Evolutionary conservation across 2,113 vertebrate genomes (phyloP), one percentile per base, ranked within the genome.

Genomic region (Nothoprocta pentlandii): DNA sequence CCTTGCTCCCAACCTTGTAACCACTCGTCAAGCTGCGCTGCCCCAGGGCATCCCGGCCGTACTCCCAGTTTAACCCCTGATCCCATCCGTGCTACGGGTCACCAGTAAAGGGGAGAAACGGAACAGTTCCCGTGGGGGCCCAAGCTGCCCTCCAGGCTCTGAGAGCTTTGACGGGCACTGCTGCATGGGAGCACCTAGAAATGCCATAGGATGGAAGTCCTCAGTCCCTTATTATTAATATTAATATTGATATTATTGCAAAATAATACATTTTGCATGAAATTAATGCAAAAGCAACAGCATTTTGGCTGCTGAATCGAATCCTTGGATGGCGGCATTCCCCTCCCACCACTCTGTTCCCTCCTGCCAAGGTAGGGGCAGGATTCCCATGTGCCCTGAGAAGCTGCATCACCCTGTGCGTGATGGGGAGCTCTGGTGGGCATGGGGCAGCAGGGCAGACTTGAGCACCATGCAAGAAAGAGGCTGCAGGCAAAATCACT

Each of bases 1-100:
- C 70, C 92, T 93, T 96, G 94, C 96, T 94, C 85, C 95, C 88
- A 92, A 84, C 96, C 96, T 90, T 95, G 93, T 58, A 94, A 96
- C 92, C 95, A 92, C 93, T 95, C 59, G 82, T 95, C 89, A 96
- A 93, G 87, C 87, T 42, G 78, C 1, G 1, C 83, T 94, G 56
- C 91, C 97, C 93, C 75, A 75, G 1, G 90, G 92, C 92, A 87
- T 23, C 53, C 58, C 2, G 0, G 6, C 82, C 93, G 39, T 12
- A 80, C 68, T 97, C 94, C 87, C 92, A 88, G 81, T 95, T 97
- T 96, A 97, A 97, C 96, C 96, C 86, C 93, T 96, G 94, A 93
- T 91, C 96, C 94, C 90, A 20, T 80, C 77, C 17, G 59, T 0
- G 53, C 79, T 26, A 93, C 22, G 85, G 95, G 95, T 93, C 92